A percentile compares a stretch with the other conserved stretches of the same genome.
Conservation (phyloP, 2,888 invertebrate genomes). For the Acronicta alni region DNA sequence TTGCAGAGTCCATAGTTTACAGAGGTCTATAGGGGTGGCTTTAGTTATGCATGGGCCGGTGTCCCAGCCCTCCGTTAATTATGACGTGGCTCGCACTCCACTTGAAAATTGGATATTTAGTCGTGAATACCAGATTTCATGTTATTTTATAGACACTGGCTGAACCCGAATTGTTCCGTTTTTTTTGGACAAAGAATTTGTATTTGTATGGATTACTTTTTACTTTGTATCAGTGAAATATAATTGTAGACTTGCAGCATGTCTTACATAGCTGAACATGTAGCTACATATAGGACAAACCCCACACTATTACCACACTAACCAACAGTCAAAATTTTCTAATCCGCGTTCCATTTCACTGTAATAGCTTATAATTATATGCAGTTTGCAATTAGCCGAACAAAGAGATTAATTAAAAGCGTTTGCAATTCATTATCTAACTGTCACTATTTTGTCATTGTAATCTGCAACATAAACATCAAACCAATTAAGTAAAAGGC, state of each 20-base stretch:
- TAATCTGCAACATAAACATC: constrained; percentile 3
- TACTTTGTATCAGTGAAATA: too few species aligned
- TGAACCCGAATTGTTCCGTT: constrained; percentile 2
- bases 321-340: constrained; percentile 30
- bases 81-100: constrained; percentile 74
- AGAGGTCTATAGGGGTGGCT: constrained; percentile 68
- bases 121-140: constrained; percentile 63
- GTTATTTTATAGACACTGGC: constrained; percentile 53
- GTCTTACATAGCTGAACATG: too few species aligned
- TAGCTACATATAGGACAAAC: too few species aligned
- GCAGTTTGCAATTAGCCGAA: constrained; percentile 36
- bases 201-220: not conserved
- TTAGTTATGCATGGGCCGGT: constrained; percentile 81
- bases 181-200: not conserved
- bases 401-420: constrained; percentile 39
- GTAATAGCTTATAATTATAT: constrained; percentile 31
- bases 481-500: not conserved
- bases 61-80: constrained; percentile 82
- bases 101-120: constrained; percentile 78
- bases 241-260: too few species aligned
- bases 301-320: constrained; percentile 13
- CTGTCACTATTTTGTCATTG: constrained; percentile 27
- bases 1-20: constrained; percentile 68
- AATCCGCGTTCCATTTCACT: constrained; percentile 29
- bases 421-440: constrained; percentile 3